Conservation (phyloP, 64 coral and sea anemone genomes). For the Orbicella faveolata region DNA sequence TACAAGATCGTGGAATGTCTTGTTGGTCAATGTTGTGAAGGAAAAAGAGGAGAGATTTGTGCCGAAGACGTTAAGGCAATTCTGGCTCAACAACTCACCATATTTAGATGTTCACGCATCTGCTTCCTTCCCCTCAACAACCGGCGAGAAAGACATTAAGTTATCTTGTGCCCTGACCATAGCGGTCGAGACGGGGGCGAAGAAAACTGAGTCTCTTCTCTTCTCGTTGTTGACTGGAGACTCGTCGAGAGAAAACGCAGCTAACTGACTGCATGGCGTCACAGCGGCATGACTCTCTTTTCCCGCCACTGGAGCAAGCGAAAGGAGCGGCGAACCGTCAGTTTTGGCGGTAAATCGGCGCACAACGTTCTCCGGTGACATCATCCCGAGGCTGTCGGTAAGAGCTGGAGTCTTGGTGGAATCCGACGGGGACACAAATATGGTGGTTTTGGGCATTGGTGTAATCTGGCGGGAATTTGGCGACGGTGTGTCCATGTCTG, state of each 20-base stretch:
- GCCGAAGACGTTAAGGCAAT: too few species aligned
- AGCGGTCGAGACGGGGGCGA: conserved; percentile 1
- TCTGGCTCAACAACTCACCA: too few species aligned
- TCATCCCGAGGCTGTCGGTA: conserved; percentile 4
- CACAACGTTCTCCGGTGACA: conserved; percentile 9
- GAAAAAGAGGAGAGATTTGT: too few species aligned
- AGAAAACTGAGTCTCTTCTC: conserved; percentile 67
- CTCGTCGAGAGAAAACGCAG: conserved; percentile 4
- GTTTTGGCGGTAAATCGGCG: background rate
- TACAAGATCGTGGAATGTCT: too few species aligned
- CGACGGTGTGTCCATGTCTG: conserved; percentile 9
- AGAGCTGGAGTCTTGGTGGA: conserved; percentile 17
- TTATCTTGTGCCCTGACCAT: conserved; percentile 1
- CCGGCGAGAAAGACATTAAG: conserved; percentile 64
- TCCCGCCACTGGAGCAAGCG: background rate
- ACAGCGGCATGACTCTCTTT: conserved; percentile 4
- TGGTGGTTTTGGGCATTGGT: conserved; percentile 37
- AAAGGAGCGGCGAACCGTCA: conserved; percentile 18
- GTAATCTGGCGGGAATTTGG: conserved; percentile 41
- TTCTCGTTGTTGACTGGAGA: conserved; percentile 6
- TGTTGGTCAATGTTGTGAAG: too few species aligned
- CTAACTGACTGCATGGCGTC: conserved; percentile 17
- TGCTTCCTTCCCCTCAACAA: conserved; percentile 6
- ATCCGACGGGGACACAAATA: conserved; percentile 4
- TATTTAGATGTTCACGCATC: too few species aligned